These are phyloP conservation scores for Eupsittula cactorum DNA, from an alignment of 2,113 vertebrate species.

Conservation along the genomic window DNA sequence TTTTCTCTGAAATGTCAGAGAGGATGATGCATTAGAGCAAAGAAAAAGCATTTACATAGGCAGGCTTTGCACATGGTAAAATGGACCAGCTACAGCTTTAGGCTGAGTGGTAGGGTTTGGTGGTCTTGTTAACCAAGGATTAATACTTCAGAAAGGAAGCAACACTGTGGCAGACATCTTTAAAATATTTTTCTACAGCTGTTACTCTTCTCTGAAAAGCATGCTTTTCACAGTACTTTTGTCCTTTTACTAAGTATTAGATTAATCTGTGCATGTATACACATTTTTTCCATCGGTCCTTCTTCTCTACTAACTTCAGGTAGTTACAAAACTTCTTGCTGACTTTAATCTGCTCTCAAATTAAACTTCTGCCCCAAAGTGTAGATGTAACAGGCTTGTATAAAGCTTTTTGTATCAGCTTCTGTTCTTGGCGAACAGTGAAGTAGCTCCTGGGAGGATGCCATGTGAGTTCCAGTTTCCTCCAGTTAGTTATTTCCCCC, in stretches of 20 bases:
- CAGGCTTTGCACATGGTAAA: not conserved
- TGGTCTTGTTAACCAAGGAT: not conserved
- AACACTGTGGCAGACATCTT: not conserved
- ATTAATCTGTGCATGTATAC: not conserved
- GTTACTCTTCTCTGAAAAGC: not conserved
- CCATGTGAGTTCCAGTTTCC: fast-evolving
- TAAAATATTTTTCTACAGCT: not conserved
- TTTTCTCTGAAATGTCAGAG: not conserved
- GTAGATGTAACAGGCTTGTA: not conserved
- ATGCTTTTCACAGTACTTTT: not conserved
- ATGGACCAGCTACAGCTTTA: not conserved
- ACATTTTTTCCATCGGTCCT: not conserved
- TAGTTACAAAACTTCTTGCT: not conserved
- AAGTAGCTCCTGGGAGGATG: not conserved
- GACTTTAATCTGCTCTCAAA: not conserved
- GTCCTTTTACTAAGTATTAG: not conserved
- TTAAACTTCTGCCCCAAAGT: not conserved
- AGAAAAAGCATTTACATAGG: not conserved
- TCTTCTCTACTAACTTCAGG: not conserved
- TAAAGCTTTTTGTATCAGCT: not conserved
- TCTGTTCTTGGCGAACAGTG: not conserved
- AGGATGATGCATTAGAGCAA: not conserved
- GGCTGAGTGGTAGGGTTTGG: not conserved
- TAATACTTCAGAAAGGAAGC: not conserved
- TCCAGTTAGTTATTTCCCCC: not conserved